Evolutionary conservation across 2,113 vertebrate genomes (phyloP).

Genomic region (Polypterus senegalus): DNA sequence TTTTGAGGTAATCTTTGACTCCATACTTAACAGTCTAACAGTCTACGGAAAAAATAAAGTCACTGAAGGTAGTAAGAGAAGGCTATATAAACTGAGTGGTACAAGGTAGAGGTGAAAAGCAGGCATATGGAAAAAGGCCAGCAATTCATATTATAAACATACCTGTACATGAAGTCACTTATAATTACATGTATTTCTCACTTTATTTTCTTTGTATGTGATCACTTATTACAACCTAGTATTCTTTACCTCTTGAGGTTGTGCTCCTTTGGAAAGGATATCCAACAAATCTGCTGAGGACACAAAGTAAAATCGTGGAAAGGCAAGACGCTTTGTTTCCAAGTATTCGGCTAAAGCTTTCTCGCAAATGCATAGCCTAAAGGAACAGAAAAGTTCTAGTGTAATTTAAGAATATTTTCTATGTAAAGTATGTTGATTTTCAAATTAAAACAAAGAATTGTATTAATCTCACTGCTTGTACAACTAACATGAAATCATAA

Average conservation of each 20-base stretch:
- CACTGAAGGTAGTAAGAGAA: too few relatives aligned
- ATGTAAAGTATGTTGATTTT: neutral
- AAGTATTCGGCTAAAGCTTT: slow-evolving; percentile 61
- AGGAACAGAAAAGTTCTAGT: slow-evolving; percentile 4
- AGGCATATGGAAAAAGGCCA: too few relatives aligned
- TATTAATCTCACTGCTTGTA: neutral
- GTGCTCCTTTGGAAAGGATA: slow-evolving; percentile 57
- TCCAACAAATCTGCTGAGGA: slow-evolving; percentile 66
- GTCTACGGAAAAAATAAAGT: too few relatives aligned
- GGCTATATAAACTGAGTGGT: too few relatives aligned
- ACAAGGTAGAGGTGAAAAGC: too few relatives aligned
- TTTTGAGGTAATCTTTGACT: too few relatives aligned
- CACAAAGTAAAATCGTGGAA: slow-evolving; percentile 62
- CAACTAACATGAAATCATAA: neutral
- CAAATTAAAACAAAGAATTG: neutral
- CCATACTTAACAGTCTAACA: too few relatives aligned
- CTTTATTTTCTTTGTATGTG: too few relatives aligned
- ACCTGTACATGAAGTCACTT: too few relatives aligned
- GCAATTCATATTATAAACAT: too few relatives aligned
- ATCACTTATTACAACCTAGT: neutral
- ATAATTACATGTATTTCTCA: too few relatives aligned
- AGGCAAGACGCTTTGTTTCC: slow-evolving; percentile 57
- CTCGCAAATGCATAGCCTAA: slow-evolving; percentile 59
- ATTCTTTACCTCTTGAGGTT: slow-evolving; percentile 48
- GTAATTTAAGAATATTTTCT: neutral